Evolutionary conservation across 2,113 vertebrate species (phyloP), one percentile per base, ranked within the genome.

Genomic region (Silurus glanis): DNA sequence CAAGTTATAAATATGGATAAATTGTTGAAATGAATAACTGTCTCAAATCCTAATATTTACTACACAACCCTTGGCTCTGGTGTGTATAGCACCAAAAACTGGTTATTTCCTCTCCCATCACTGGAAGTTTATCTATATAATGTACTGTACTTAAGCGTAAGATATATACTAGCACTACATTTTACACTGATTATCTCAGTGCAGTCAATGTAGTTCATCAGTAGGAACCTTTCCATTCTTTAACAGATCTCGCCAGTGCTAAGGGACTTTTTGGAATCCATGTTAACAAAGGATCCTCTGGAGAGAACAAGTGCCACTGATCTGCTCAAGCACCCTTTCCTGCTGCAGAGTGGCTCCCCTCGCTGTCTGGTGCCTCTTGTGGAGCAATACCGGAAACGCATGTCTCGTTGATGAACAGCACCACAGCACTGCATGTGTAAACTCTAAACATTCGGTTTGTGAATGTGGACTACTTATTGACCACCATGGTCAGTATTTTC

Each of bases 301-400:
- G 94, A 95, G 90, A 94, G 97, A 89, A 93, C 96, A 9, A 95
- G 93, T 0, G 97, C 97, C 8, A 85, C 92, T 47, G 94, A 95
- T n/a, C 96, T 99, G 19, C 94, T 99, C 88, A 93, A 96, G 87
- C 97, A 98, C 21, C 96, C 96, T 3, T 99, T 98, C 91, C 90
- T 99, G 90, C 95, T 98, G 85, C 97, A 98, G 94, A 95, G 95
- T 0, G 92, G 95, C 4, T 92, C 96, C 0, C 95, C 96, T 0
- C 94, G 95, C 85, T 97, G 97, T 91, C 93, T 99, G 89, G 95
- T 97, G 2, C 96, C 97, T 2, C 95, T 99, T 37, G 97, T 99
- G 90, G 96, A 97, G 55, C 95, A 95, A 82, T 95, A 97, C 90
- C 95, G 95, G 74, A 97, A 97, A 88, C 95, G 94, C 17, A 93